Percentiles rank a stretch among this genome's conserved stretches.
Evolutionary conservation across 2,113 vertebrate species (phyloP).

Genomic region (Chrysemys picta): DNA sequence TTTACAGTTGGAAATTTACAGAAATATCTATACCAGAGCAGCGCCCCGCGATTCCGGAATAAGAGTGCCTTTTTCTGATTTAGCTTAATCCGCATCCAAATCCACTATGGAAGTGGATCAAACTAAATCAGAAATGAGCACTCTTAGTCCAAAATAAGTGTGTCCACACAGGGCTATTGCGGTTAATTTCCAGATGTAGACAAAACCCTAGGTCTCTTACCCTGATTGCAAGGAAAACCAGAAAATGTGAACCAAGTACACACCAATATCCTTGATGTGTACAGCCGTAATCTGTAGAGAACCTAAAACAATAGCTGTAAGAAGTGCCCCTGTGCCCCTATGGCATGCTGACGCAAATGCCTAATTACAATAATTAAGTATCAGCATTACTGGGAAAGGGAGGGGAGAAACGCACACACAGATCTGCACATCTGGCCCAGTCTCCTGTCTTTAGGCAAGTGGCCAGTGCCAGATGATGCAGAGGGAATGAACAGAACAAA

Average conservation of each 20-base stretch:
- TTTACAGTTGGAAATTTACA: not conserved
- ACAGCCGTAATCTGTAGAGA: not conserved
- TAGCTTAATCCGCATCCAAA: not conserved
- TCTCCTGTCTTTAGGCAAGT: too few species aligned
- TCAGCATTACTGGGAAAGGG: not conserved
- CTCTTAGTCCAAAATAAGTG: not conserved
- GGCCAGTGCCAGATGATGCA: too few species aligned
- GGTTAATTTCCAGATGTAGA: not conserved
- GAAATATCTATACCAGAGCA: not conserved
- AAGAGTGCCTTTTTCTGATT: not conserved
- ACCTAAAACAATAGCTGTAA: not conserved
- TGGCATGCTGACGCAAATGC: not conserved
- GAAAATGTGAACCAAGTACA: not conserved
- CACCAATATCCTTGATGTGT: not conserved
- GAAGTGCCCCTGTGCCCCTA: not conserved
- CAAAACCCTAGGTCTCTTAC: not conserved
- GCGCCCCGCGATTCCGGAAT: not conserved
- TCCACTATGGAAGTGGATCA: not conserved
- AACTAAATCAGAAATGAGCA: not conserved
- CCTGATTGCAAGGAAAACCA: not conserved
- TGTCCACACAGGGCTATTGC: not conserved
- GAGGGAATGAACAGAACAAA: too few species aligned
- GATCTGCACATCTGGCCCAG: not conserved
- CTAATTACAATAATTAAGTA: not conserved
- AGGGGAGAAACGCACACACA: not conserved